A percentile compares a stretch with the other conserved stretches of the same genome.
Evolutionary conservation across 2,113 vertebrate genomes (phyloP).

Genomic region (Rhynchopsitta pachyrhyncha): DNA sequence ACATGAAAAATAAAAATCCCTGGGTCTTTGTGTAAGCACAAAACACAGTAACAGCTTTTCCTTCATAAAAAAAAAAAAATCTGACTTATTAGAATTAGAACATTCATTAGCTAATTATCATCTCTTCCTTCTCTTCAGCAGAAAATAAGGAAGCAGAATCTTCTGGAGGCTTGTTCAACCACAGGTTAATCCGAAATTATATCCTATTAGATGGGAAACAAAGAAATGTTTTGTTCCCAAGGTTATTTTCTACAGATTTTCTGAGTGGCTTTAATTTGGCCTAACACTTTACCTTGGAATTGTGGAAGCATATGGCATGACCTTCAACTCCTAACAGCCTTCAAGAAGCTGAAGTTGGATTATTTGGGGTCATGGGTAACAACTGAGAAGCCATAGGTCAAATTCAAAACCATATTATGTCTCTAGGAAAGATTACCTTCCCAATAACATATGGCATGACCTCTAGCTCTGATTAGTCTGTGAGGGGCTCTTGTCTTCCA

Average conservation of each 20-base stretch:
- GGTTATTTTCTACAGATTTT: constrained; percentile 57
- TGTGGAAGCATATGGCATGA: constrained; percentile 17
- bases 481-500: constrained; percentile 19
- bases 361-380: constrained; percentile 47
- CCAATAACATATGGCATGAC: constrained; percentile 37
- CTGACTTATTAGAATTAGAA: background rate
- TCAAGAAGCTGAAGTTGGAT: constrained; percentile 54
- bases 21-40: background rate
- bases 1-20: background rate
- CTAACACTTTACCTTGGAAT: constrained; percentile 51
- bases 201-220: background rate
- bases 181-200: background rate
- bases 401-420: constrained; percentile 51
- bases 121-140: background rate
- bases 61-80: background rate
- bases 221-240: constrained; percentile 30
- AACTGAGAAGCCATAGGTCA: constrained; percentile 52
- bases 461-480: constrained; percentile 14
- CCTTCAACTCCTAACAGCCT: constrained; percentile 45
- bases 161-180: background rate
- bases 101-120: background rate
- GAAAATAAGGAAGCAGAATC: background rate
- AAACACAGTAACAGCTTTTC: background rate
- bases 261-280: constrained; percentile 38
- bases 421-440: constrained; percentile 51